A percentile compares a stretch with the other conserved stretches of the same genome.
Evolutionary conservation across 2,888 invertebrate genomes (phyloP).

Genomic region (Callinectes sapidus): DNA sequence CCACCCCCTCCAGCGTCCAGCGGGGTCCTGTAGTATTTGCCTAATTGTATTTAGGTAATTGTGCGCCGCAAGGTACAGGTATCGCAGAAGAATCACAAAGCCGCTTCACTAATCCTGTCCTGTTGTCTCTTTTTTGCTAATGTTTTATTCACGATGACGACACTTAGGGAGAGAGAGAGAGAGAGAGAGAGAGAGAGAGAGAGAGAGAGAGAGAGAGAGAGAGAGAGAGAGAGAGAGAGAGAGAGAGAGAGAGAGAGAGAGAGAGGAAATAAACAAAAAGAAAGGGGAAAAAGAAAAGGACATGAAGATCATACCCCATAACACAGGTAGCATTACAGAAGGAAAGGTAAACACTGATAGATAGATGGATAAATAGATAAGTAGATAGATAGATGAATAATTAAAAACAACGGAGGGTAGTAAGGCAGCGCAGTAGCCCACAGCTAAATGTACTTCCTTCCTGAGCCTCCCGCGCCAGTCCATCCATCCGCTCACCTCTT

Average conservation of each 20-base stretch:
- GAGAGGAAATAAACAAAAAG: too few species aligned
- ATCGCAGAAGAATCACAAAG: neutral
- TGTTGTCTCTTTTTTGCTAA: neutral
- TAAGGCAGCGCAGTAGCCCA: neutral
- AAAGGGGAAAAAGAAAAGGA: too few species aligned
- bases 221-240: neutral
- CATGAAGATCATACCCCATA: too few species aligned
- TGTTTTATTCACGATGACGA: neutral
- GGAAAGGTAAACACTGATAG: neutral
- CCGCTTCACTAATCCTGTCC: neutral
- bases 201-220: neutral
- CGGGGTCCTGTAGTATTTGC: neutral
- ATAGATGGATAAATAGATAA: too few species aligned
- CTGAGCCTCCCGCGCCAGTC: neutral
- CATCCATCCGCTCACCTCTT: neutral
- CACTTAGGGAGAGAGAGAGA: too few species aligned
- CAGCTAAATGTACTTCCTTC: neutral
- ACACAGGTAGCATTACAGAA: too few species aligned
- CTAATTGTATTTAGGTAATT: conserved; percentile 1
- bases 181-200: neutral
- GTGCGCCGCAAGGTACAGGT: neutral
- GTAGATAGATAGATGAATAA: too few species aligned
- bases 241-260: neutral
- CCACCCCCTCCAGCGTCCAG: neutral
- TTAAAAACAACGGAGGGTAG: neutral